A percentile compares a stretch with the other conserved stretches of the same genome.
These are phyloP conservation scores for Trachymyrmex cornetzi DNA, from an alignment of 1,140 invertebrate genomes.

Conservation along the genomic window DNA sequence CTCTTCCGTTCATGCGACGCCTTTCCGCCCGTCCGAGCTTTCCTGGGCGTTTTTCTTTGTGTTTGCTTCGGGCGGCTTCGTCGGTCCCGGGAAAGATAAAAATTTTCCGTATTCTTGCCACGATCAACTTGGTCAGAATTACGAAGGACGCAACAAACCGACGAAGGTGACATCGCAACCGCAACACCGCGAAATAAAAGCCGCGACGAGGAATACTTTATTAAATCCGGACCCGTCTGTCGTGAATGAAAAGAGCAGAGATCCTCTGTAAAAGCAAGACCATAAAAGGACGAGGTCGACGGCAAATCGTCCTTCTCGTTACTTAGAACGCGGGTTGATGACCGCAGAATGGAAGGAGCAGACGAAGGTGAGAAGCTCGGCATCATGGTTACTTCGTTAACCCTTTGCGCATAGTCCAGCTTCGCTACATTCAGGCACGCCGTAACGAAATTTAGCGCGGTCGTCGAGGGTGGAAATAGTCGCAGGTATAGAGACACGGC, in stretches of 20 bases:
- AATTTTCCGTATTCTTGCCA: constrained; percentile 72
- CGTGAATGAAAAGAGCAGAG: constrained; percentile 43
- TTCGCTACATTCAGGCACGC: constrained; percentile 26
- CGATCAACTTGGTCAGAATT: constrained; percentile 69
- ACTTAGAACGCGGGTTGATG: constrained; percentile 33
- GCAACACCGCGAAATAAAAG: constrained; percentile 39
- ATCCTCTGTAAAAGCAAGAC: constrained; percentile 12
- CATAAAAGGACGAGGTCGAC: neutral
- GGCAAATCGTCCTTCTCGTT: constrained; percentile 43
- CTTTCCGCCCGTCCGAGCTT: constrained; percentile 34
- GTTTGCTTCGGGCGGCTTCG: constrained; percentile 61
- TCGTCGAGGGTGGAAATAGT: constrained; percentile 16
- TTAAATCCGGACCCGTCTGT: constrained; percentile 48
- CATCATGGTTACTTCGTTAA: constrained; percentile 57
- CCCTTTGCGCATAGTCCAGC: constrained; percentile 53
- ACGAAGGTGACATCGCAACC: constrained; percentile 24
- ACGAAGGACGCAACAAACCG: constrained; percentile 19
- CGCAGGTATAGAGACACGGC: neutral
- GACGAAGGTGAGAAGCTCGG: constrained; percentile 44
- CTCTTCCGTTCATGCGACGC: neutral
- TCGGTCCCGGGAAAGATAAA: constrained; percentile 59
- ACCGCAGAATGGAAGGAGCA: constrained; percentile 40
- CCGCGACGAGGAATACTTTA: constrained; percentile 51
- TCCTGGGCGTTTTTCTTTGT: constrained; percentile 50
- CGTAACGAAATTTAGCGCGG: constrained; percentile 48